Evolutionary conservation across 1,140 invertebrate genomes (phyloP), one percentile per base, ranked within the genome.

Genomic region (Ceratina calcarata): DNA sequence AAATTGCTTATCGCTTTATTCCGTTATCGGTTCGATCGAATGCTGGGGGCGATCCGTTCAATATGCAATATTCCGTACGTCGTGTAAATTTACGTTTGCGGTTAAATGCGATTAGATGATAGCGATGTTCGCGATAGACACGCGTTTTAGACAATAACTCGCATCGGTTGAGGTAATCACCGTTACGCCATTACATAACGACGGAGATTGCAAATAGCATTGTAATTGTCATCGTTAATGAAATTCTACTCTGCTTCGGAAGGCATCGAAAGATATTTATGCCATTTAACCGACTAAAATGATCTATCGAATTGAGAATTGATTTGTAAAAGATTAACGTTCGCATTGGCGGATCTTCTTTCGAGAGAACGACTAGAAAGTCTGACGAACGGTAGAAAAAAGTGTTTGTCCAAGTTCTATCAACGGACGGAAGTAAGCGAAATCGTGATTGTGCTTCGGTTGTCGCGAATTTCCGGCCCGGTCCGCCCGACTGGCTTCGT

Each of bases 141-240:
- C 22, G 13, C 51, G n/a, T 77, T 77, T 51, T 45, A 60, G 15
- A 51, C 79, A 20, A 70, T 68, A 82, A 62, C 75, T 88, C 86
- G 80, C 83, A 87, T 86, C 82, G 74, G 45, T 78, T 81, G 86
- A 86, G 82, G 82, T 87, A 86, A 88, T 71, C 61, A 74, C 64
- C 81, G 70, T 2, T 32, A 58, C 49, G 57, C 37, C 45, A 72
- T 74, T 81, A n/a, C 68, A 55, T 70, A 78, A 81, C 62, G 18
- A 83, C 78, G 60, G 45, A 68, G 71, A 81, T 85, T 87, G 80
- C 80, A 69, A 60, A 32, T 69, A 78, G 27, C 53, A 57, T 32
- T 22, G 37, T 4, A 49, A 60, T 60, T 15, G 20, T 8, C 20
- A 32, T 32, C 20, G 18, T 58, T 70, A 49, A 16, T 51, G 0